Evolutionary conservation across 2,888 invertebrate species (phyloP), one percentile per base, ranked within the genome.

Genomic region (Plebejus melissa): DNA sequence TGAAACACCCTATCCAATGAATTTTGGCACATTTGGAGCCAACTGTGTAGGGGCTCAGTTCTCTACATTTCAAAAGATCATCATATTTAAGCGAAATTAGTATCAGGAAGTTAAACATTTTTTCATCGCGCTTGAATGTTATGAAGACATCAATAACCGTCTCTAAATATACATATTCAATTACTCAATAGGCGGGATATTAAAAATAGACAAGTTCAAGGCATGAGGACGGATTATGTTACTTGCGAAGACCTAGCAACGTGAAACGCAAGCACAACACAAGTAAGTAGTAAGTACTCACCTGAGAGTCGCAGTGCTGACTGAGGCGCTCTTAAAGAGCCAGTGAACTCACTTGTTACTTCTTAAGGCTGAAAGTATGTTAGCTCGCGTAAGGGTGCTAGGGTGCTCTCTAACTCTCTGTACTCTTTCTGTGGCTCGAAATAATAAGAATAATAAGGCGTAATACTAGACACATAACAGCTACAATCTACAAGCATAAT

Each of bases 151-250:
- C 46, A 46, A 46, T 46, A 46, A 46, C 46, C 46, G 9, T 46
- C 46, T 46, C 46, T 41, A 41, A 41, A 46, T 46, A 46, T 54
- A 54, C 22, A 7, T 7, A 41, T 16, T 13, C 60, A 28, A 22
- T 28, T 60, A 28, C 60, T 60, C 28, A 28, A 28, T 60, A 60
- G 60, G 28, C 60, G 22, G 41, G 11, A 46, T 71, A 46, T 71
- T 71, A 22, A 71, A 71, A 71, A 46, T 71, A 71, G 71, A 22
- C 71, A 71, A 46, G 50, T 46, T 71, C 71, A 50, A 71, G 71
- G 71, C 13, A 28, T 4, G 41, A 22, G 11, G 41, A 70, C n/a
- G 70, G 7, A 70, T 70, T 70, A 70, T 71, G 46, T 71, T 71
- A 71, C 71, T 46, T 28, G 28, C 46, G 71, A 71, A 71, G 71